Evolutionary conservation across 2,113 vertebrate species (phyloP), one percentile per base, ranked within the genome.

Genomic region (Ivindomyrus marchei): DNA sequence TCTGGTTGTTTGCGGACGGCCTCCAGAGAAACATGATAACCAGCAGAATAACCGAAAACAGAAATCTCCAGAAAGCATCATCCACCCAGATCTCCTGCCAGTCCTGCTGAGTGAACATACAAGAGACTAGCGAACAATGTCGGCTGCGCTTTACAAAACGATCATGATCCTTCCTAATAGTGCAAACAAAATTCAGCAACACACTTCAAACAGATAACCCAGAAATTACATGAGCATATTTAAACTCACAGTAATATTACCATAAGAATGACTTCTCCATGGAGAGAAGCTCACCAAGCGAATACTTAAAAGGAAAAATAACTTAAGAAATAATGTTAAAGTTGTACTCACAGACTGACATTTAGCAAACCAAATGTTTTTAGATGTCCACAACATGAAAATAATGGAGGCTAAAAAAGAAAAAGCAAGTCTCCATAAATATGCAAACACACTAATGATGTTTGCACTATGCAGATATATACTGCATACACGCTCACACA

Each of bases 21-120:
- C 97, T 96, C 97, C 97, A 98, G 88, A 98, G 93, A 93, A 97
- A 97, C 97, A 98, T 97, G 89, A 98, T 98, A 87, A 97, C 97
- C 0, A 98, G 92, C 87, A 98, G 95, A 70, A 98, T 95, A 90
- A 96, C 90, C 4, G 97, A 98, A 90, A 98, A 98, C 90, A 97
- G 94, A 91, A 98, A 97, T 92, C 97, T 96, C 97, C 97, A 98
- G 94, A 98, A 97, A 0, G 97, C 97, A 90, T 97, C 97, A 46
- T 98, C 97, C 47, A 97, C 96, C 97, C 97, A 98, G 88, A 96
- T 93, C 91, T 98, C 97, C 91, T 96, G 96, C 97, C 97, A 98
- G 21, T 98, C 97, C 97, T 97, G 88, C 1, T 90, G 3, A 90
- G 19, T 53, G 17, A 31, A 87, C 24, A 90, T 1, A 3, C 66